phyloP scores from a whole-genome alignment of 2,797 vertebrate genomes.

The Darevskia nairensis region DNA sequence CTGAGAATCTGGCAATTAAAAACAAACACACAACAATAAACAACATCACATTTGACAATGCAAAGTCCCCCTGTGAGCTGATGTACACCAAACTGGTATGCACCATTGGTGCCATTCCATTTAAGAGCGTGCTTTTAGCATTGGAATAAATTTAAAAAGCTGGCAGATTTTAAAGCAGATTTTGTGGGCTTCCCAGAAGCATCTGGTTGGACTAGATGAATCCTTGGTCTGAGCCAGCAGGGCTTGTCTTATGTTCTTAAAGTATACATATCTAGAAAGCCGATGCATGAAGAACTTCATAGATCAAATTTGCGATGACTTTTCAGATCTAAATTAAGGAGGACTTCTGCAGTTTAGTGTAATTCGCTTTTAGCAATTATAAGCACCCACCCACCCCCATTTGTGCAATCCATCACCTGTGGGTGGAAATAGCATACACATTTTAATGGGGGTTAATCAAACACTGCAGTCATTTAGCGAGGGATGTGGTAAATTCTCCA shows the following conservation, averaged over 20 bases:
- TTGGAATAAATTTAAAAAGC: background rate
- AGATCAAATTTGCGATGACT: background rate
- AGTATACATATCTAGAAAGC: constrained; percentile 6
- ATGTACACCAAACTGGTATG: background rate
- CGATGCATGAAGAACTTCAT: background rate
- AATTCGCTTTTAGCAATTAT: background rate
- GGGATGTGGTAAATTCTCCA: background rate
- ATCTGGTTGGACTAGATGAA: background rate
- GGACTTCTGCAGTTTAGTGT: background rate
- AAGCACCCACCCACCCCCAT: background rate
- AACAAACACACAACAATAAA: background rate
- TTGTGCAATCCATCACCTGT: background rate
- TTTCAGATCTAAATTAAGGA: background rate
- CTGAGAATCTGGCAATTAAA: background rate
- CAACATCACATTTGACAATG: too few species aligned
- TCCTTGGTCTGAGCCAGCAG: background rate
- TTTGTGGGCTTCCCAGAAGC: background rate
- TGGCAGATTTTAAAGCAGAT: background rate
- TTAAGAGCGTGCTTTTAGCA: background rate
- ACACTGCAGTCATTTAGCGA: background rate
- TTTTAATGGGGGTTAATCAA: constrained; percentile 5
- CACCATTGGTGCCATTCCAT: background rate
- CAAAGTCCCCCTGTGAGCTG: background rate
- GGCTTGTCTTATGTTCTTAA: background rate
- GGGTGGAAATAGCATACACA: background rate